A percentile compares a stretch with the other conserved stretches of the same genome.
These are phyloP conservation scores for Amphiduros pacificus DNA, from an alignment of 2,888 invertebrate species.

Conservation along the genomic window DNA sequence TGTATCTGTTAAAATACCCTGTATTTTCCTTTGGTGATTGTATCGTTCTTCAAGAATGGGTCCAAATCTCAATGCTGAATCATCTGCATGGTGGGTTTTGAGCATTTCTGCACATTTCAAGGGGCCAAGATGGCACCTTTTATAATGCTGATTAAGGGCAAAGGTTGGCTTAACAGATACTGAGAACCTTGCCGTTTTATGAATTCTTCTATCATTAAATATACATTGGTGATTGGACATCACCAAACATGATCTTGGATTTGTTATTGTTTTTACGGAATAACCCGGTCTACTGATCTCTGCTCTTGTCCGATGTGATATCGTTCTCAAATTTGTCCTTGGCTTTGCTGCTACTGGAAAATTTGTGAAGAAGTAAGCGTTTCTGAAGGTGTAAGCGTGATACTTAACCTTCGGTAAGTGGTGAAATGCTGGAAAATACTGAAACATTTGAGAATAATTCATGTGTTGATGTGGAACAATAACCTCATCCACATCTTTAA, in stretches of 20 bases:
- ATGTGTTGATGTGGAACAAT: slow-evolving; percentile 23
- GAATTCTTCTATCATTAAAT: too few relatives aligned
- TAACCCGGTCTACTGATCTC: background rate
- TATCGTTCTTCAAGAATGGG: too few relatives aligned
- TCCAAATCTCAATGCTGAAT: too few relatives aligned
- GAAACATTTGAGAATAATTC: slow-evolving; percentile 7
- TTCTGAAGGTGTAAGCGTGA: slow-evolving; percentile 9
- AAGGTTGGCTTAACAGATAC: slow-evolving; percentile 10
- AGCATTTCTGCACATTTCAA: too few relatives aligned
- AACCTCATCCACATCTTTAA: slow-evolving; percentile 29
- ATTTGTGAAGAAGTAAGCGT: slow-evolving; percentile 2
- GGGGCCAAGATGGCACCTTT: slow-evolving; percentile 22
- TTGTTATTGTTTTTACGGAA: background rate
- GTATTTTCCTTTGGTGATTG: too few relatives aligned
- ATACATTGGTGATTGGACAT: slow-evolving; percentile 10
- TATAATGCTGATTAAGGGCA: slow-evolving; percentile 26
- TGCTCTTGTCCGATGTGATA: background rate
- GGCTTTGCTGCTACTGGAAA: background rate
- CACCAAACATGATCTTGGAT: background rate
- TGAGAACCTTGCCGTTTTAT: too few relatives aligned
- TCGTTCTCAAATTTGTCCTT: background rate
- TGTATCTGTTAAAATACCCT: too few relatives aligned
- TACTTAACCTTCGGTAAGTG: background rate
- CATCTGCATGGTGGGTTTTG: too few relatives aligned
- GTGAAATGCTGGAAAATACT: background rate